These are phyloP conservation scores for Arnoldichthys spilopterus DNA, from an alignment of 2,797 vertebrate genomes.

Conservation along the genomic window DNA sequence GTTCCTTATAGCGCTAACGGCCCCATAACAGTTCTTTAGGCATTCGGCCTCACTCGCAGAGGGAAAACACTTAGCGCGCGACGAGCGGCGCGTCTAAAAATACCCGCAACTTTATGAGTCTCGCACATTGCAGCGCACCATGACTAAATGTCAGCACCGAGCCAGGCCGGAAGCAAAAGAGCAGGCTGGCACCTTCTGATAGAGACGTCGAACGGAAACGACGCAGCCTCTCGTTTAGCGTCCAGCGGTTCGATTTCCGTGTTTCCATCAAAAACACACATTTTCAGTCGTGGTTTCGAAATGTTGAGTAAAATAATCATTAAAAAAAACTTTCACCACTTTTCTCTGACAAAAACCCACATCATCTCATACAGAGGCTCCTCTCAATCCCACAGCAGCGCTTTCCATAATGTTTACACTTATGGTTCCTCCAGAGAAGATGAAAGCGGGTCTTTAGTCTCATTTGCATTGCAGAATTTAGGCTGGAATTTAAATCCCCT, in stretches of 20 bases:
- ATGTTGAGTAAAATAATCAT: neutral
- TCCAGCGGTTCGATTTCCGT: neutral
- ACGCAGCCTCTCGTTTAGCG: neutral
- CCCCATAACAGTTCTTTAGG: constrained; percentile 54
- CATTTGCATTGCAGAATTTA: constrained; percentile 55
- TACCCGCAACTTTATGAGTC: constrained; percentile 42
- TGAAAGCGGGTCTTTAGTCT: constrained; percentile 51
- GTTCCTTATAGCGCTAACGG: constrained; percentile 64
- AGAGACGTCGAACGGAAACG: neutral
- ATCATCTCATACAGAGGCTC: constrained; percentile 20
- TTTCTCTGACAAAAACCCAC: constrained; percentile 35
- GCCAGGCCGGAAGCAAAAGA: neutral
- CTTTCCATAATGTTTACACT: constrained; percentile 53
- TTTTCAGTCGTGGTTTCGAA: neutral
- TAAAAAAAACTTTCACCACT: constrained; percentile 15
- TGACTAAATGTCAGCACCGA: neutral
- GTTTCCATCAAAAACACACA: neutral
- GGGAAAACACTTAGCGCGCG: constrained; percentile 66
- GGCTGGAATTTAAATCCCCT: constrained; percentile 54
- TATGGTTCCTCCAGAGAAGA: constrained; percentile 41
- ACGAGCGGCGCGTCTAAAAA: constrained; percentile 65
- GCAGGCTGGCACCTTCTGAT: neutral
- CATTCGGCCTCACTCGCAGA: constrained; percentile 62
- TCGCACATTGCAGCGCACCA: constrained; percentile 8
- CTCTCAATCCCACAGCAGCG: constrained; percentile 27